phyloP scores from a whole-genome alignment of 2,797 vertebrate genomes.

The Scomberomorus guttatus region DNA sequence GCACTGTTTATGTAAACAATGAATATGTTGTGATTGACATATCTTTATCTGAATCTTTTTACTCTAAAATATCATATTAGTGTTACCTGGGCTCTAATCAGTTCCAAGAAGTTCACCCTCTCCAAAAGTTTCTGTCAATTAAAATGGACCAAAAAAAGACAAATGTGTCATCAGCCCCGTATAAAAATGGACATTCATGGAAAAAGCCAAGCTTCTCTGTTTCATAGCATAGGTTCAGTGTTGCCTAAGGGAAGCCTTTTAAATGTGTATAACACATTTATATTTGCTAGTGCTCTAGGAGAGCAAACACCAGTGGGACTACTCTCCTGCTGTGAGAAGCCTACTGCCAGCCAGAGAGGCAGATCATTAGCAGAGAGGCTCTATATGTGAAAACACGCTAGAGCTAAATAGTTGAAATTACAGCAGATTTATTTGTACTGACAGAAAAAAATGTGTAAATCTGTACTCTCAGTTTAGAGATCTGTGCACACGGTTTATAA shows the following conservation, averaged over 20 bases:
- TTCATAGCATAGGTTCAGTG: background rate
- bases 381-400: background rate
- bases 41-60: background rate
- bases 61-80: too few species aligned
- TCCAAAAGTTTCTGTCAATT: background rate
- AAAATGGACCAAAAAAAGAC: background rate
- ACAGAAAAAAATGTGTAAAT: too few species aligned
- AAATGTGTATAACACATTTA: background rate
- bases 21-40: background rate
- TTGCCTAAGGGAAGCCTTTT: background rate
- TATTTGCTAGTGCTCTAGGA: background rate
- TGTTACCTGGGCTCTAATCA: background rate
- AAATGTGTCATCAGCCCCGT: background rate
- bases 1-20: background rate
- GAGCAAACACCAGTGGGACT: background rate
- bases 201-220: background rate
- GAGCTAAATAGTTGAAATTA: background rate
- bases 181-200: background rate
- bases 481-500: too few species aligned
- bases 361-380: slow-evolving; percentile 12
- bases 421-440: too few species aligned
- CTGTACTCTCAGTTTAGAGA: too few species aligned
- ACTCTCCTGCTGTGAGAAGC: background rate
- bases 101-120: background rate
- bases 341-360: background rate